These are phyloP conservation scores for Microplitis mediator DNA, from an alignment of 1,140 invertebrate genomes.

Conservation along the genomic window DNA sequence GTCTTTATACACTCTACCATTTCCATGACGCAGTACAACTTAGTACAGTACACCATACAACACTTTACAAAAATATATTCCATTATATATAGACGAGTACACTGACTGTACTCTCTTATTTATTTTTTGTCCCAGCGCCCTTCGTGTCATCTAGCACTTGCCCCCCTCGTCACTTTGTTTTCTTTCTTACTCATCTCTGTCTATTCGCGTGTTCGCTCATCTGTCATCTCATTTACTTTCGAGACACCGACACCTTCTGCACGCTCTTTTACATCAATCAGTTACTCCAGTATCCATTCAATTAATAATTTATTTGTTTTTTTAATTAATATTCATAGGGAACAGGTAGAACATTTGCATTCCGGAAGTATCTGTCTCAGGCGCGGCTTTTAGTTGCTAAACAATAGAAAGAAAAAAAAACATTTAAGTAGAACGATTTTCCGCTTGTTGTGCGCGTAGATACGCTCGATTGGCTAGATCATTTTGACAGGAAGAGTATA, in stretches of 20 bases:
- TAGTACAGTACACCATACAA: too few species aligned
- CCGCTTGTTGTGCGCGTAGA: slow-evolving; percentile 11
- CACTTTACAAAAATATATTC: too few species aligned
- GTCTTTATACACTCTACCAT: not conserved
- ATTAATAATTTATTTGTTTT: not conserved
- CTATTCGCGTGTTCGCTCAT: not conserved
- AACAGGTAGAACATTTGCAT: not conserved
- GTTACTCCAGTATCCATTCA: not conserved
- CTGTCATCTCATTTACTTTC: not conserved
- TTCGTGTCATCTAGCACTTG: slow-evolving; percentile 13
- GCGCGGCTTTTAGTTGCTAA: slow-evolving; percentile 3
- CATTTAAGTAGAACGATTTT: slow-evolving; percentile 11
- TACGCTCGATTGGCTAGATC: slow-evolving; percentile 7
- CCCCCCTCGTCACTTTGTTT: slow-evolving; percentile 37
- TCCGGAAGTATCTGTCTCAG: slow-evolving; percentile 15
- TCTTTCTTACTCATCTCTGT: slow-evolving; percentile 35
- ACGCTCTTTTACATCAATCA: too few species aligned
- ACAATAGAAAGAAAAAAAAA: not conserved
- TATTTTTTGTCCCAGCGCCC: not conserved
- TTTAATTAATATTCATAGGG: not conserved
- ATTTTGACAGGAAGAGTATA: slow-evolving; percentile 10
- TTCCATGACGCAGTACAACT: too few species aligned
- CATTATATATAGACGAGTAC: too few species aligned
- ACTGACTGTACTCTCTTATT: too few species aligned
- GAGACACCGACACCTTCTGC: not conserved